Evolutionary conservation across 2,113 vertebrate genomes (phyloP), one percentile per base, ranked within the genome.

Genomic region (Corythoichthys intestinalis): DNA sequence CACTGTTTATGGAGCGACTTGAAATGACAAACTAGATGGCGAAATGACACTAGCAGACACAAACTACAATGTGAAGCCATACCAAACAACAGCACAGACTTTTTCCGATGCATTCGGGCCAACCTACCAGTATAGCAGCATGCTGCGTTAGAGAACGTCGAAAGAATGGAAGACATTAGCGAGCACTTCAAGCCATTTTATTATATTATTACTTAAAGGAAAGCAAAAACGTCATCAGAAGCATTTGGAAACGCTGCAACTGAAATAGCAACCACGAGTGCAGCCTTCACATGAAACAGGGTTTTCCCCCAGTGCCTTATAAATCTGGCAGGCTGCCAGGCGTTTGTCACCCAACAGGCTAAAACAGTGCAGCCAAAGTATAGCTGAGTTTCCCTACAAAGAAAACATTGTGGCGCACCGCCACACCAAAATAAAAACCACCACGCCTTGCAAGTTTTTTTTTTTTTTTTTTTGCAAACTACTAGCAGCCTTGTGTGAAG

Each of bases 121-220:
- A 73, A 93, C 92, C 90, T 93, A 93, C 92, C 92, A 93, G 92
- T 91, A 92, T 76, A 92, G 84, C 89, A 92, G 92, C 92, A 91
- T 93, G 92, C 92, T 93, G 92, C 92, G 60, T 91, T 88, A 86
- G 86, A 87, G 81, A 90, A 89, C 67, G 87, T 90, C 80, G 84
- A 86, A 87, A 82, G 85, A 81, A 65, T 63, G 75, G 90, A 88
- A 92, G 81, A 91, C 73, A 82, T 83, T 8, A 76, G 80, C 70
- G 72, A 83, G 44, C 74, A 81, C 66, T 28, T 65, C 0, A 69
- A 67, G 47, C 47, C 1, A 47, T 56, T 34, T 6, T 56, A 44
- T 44, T 44, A 44, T 41, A 28, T 34, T 28, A 28, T 63, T 34
- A 0, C 44, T 62, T 39, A 67, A 47, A 47, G 1, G 20, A 67